A percentile compares a stretch with the other conserved stretches of the same genome.
Conservation (phyloP, 2,888 invertebrate genomes). For the Drosophila buzzatii region DNA sequence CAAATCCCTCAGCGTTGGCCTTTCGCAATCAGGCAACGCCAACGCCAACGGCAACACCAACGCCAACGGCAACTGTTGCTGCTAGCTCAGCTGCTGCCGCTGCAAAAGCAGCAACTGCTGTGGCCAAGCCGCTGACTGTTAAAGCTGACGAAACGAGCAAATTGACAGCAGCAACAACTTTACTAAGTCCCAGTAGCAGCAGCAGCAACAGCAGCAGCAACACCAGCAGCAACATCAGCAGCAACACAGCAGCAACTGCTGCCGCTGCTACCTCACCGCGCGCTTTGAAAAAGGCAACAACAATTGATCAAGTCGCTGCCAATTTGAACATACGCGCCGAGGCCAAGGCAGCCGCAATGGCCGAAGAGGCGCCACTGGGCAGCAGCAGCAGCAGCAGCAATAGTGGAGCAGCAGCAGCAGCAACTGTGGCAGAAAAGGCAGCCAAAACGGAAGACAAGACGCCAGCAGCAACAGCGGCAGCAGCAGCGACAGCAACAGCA, state of each 20-base stretch:
- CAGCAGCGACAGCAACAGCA: constrained; percentile 8
- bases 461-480: no score
- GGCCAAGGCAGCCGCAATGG: constrained; percentile 76
- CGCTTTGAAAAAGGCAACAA: constrained; percentile 80
- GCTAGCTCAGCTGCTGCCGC: constrained; percentile 28
- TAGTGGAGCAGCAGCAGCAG: constrained; percentile 2
- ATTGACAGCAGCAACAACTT: constrained; percentile 24
- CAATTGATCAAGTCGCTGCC: constrained; percentile 85
- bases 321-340: constrained; percentile 84
- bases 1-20: constrained; percentile 88
- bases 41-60: constrained; percentile 36
- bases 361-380: constrained; percentile 55
- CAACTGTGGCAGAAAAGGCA: neutral
- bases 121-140: constrained; percentile 41
- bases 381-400: constrained; percentile 13
- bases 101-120: constrained; percentile 28
- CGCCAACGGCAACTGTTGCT: constrained; percentile 38
- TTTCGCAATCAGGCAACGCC: constrained; percentile 85
- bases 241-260: constrained; percentile 12
- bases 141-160: constrained; percentile 50
- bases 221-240: constrained; percentile 33
- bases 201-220: constrained; percentile 32
- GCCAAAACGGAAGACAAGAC: no score
- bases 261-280: constrained; percentile 62
- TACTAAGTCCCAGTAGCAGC: constrained; percentile 52